These are phyloP conservation scores for Calameuta pallipes DNA, from an alignment of 2,888 invertebrate species.

Conservation along the genomic window DNA sequence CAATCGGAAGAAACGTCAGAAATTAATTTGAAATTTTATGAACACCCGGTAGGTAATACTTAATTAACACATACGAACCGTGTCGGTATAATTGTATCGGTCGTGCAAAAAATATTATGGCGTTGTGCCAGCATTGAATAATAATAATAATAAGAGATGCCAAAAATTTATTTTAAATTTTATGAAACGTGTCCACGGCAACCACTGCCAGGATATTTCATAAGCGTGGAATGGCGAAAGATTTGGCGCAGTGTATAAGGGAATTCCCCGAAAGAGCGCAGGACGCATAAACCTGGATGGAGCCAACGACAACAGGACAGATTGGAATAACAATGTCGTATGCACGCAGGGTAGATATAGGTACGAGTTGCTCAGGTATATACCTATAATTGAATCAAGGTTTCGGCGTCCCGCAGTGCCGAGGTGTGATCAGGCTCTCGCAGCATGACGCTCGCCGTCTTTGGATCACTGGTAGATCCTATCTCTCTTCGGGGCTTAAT, in stretches of 20 bases:
- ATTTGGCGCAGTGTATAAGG: not conserved
- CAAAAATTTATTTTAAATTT: no score
- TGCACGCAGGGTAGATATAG: constrained; percentile 12
- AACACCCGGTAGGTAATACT: no score
- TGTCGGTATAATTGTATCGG: no score
- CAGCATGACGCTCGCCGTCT: constrained; percentile 49
- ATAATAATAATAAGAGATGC: no score
- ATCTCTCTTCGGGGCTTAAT: constrained; percentile 36
- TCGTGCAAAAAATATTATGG: no score
- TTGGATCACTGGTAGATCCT: constrained; percentile 32
- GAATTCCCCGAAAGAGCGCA: constrained; percentile 2
- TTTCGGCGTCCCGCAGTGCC: constrained; percentile 52
- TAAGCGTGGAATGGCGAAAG: not conserved
- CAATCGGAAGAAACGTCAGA: not conserved
- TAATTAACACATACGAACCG: no score
- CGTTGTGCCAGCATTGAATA: no score
- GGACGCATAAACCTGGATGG: not conserved
- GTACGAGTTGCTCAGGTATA: constrained; percentile 2
- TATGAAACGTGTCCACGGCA: not conserved
- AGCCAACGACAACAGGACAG: constrained; percentile 16
- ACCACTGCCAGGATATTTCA: not conserved
- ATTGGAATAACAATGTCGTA: constrained; percentile 30
- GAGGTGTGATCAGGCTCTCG: constrained; percentile 58
- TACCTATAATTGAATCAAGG: constrained; percentile 57
- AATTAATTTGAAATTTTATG: not conserved